Evolutionary conservation across 2,113 vertebrate genomes (phyloP), one percentile per base, ranked within the genome.

Genomic region (Lepus europaeus): DNA sequence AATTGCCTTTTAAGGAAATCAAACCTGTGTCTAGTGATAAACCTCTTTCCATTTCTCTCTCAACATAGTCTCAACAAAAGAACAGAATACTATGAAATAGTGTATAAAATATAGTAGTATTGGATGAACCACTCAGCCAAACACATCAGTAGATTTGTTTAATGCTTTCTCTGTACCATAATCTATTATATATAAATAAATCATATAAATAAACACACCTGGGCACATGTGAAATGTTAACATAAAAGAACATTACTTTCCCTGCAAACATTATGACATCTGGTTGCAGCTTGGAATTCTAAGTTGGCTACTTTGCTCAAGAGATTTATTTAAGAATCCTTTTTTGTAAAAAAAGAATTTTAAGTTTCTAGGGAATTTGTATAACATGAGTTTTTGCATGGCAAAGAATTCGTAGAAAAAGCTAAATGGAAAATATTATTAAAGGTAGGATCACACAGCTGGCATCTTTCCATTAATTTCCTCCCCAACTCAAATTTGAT

Each of bases 1-100:
- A 98, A 98, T 98, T 98, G 98, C 99, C 99, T 99, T 99, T 99
- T 99, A 99, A 98, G 99, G 99, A 96, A 98, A 97, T 98, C 97
- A 98, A 98, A 98, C 98, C 98, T 98, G 97, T 98, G 98, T 97
- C 97, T 97, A 96, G 96, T 90, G 98, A 98, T 98, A 98, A 98
- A 98, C 97, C 81, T 97, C 97, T 93, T 95, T 98, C 97, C 94
- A 81, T 96, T 98, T 97, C 97, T 95, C 89, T 97, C 97, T 97
- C 96, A 98, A 98, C 96, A 93, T 81, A 97, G 97, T 97, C 97
- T 98, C 96, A 97, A 97, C 96, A 97, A 95, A 82, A 93, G 97
- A 97, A 86, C 16, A 97, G 95, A 98, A 96, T 80, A 85, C 73
- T 96, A 87, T 9, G 31, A 87, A 25, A 45, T 69, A 39, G 8